These are phyloP conservation scores for Aricia agestis DNA, from an alignment of 1,140 invertebrate species.

Conservation along the genomic window DNA sequence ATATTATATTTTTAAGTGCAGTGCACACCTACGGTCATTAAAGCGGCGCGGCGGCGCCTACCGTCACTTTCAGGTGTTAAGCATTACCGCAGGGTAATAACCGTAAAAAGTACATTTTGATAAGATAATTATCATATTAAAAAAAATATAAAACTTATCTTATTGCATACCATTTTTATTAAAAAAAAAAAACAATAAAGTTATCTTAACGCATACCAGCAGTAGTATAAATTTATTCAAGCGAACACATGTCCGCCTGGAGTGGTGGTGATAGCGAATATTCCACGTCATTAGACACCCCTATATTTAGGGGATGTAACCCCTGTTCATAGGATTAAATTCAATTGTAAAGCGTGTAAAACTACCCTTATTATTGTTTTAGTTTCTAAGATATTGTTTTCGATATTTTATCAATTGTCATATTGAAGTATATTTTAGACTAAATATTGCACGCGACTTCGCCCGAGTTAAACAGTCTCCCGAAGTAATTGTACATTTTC, in stretches of 20 bases:
- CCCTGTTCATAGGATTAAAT: conserved; percentile 18
- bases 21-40: too few relatives aligned
- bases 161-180: background rate
- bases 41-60: too few relatives aligned
- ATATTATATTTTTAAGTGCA: too few relatives aligned
- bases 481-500: too few relatives aligned
- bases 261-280: conserved; percentile 19
- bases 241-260: conserved; percentile 5
- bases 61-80: background rate
- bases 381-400: background rate
- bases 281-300: conserved; percentile 24
- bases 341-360: conserved; percentile 6
- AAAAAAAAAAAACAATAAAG: background rate
- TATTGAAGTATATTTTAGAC: background rate
- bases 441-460: too few relatives aligned
- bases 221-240: conserved; percentile 28
- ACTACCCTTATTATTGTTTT: background rate
- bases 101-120: background rate
- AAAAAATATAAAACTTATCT: conserved; percentile 7
- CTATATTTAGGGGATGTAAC: conserved; percentile 15
- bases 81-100: background rate
- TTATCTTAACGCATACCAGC: conserved; percentile 6
- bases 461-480: too few relatives aligned
- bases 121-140: background rate
- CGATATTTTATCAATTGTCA: conserved; percentile 6